These are phyloP conservation scores for Origma solitaria DNA, from an alignment of 2,113 vertebrate species.

Conservation along the genomic window DNA sequence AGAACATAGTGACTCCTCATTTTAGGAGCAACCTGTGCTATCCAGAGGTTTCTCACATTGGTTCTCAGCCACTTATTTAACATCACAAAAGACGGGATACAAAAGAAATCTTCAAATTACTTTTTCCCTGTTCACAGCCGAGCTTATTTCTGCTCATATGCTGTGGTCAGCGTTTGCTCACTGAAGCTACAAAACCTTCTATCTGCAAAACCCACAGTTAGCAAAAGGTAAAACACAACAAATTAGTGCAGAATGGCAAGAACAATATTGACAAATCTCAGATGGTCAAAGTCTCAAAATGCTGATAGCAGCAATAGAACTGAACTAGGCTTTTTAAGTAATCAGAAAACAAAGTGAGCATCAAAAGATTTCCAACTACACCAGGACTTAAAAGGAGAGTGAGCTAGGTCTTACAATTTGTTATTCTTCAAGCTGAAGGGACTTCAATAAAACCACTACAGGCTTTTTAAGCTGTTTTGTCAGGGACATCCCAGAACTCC, in stretches of 20 bases:
- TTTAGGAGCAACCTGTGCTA: neutral
- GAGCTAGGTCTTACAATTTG: neutral
- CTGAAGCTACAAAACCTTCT: neutral
- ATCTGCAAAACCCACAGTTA: neutral
- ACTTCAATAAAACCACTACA: neutral
- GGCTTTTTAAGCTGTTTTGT: neutral
- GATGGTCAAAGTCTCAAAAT: conserved; percentile 1
- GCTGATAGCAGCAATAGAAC: conserved; percentile 47
- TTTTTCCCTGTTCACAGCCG: neutral
- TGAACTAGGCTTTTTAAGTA: conserved; percentile 9
- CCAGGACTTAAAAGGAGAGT: neutral
- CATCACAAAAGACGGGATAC: neutral
- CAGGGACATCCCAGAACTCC: neutral
- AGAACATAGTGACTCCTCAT: accelerated
- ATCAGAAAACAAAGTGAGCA: neutral
- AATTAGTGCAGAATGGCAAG: conserved; percentile 41
- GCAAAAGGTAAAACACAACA: conserved; percentile 11
- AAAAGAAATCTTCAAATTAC: neutral
- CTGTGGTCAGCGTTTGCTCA: neutral
- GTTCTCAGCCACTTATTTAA: neutral
- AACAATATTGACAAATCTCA: conserved; percentile 45
- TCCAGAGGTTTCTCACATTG: neutral
- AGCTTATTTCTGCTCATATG: neutral
- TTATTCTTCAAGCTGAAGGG: conserved; percentile 2
- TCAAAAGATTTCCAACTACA: neutral